Evolutionary conservation across 2,113 vertebrate species (phyloP).

Genomic region (Saguinus midas): DNA sequence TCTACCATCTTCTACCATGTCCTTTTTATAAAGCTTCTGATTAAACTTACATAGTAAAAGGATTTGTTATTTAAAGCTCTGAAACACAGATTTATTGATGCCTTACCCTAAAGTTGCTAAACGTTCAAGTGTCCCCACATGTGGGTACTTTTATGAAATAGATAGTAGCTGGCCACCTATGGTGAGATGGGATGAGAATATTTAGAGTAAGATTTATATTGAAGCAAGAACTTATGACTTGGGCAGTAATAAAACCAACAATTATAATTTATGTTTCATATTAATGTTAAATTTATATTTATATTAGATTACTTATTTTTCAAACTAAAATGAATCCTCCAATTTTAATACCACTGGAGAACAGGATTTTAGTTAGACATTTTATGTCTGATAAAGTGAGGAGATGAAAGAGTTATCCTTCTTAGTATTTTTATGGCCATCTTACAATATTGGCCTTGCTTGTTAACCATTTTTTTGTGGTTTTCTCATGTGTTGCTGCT

Average conservation of each 20-base stretch:
- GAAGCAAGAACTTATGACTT: not conserved
- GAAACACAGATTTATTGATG: not conserved
- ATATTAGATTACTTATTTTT: not conserved
- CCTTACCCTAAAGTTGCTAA: not conserved
- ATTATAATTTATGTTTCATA: not conserved
- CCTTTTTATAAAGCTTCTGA: not conserved
- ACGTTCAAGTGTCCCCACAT: not conserved
- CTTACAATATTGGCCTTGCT: not conserved
- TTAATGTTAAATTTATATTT: not conserved
- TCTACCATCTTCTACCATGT: rapidly evolving
- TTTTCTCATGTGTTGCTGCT: not conserved
- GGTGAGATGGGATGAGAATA: not conserved
- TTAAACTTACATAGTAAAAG: not conserved
- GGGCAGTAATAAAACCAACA: not conserved
- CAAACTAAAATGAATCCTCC: not conserved
- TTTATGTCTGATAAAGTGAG: not conserved
- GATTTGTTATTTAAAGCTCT: not conserved
- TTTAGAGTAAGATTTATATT: not conserved
- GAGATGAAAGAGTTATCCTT: not conserved
- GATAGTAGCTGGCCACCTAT: not conserved
- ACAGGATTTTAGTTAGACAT: not conserved
- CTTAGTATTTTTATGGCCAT: not conserved
- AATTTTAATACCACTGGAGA: not conserved
- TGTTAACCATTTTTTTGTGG: not conserved
- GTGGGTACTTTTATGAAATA: not conserved